Evolutionary conservation across 2,888 invertebrate genomes (phyloP), one percentile per base, ranked within the genome.

Genomic region (Apotomis capreana): DNA sequence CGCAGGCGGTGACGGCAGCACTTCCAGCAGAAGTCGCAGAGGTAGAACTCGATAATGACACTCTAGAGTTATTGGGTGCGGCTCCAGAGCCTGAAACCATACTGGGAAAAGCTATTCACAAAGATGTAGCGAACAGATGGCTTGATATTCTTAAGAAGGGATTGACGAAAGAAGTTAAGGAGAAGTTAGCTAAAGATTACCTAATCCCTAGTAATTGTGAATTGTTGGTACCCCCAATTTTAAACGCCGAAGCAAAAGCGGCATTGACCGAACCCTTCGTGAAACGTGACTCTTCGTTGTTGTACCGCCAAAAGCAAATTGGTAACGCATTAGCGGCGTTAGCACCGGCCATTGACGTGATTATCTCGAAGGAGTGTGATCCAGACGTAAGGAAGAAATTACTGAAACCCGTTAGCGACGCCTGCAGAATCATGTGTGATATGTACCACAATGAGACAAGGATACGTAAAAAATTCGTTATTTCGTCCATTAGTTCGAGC

Each of bases 351-450:
- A 15, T 58, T 0, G 36, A 58, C 10, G 10, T 58, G 26, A 26
- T 58, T 10, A 15, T 26, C 10, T 13, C 13, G 13, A 58, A 58
- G 15, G 13, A 13, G 10, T 44, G 44, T 44, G 44, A 58, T 26
- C 9, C 26, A 13, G 44, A 44, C 44, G 44, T 44, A 58, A 58
- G 49, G 13, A 49, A 68, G 57, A 58, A 44, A 69, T 15, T 74
- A 68, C 60, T 65, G 52, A 74, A 70, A 74, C 74, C 67, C 58
- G 65, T 76, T 59, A 64, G 74, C 73, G 75, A 75, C 58, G 75
- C 73, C 54, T 69, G 70, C 44, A 9, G 69, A 9, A 57, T 73
- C 8, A 26, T 73, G 13, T 75, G 75, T 62, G 75, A 75, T n/a
- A 59, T 58, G 9, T 67, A 69, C 36, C 55, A 65, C 26, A 55